Evolutionary conservation across 2,797 vertebrate species (phyloP).

Genomic region (Momotus momota): DNA sequence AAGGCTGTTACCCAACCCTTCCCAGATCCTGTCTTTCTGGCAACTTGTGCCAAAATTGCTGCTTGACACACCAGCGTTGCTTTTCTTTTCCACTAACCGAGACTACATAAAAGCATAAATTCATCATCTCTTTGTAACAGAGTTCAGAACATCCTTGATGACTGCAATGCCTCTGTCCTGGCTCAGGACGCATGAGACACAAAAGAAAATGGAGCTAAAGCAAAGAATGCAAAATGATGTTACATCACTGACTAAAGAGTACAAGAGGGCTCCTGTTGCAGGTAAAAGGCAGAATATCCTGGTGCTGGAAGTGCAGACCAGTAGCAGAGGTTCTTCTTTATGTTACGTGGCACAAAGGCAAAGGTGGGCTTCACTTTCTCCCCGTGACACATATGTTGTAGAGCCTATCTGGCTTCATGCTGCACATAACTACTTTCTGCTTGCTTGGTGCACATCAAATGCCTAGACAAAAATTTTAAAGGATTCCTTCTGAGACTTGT

Average conservation of each 20-base stretch:
- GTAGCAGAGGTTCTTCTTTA: not conserved
- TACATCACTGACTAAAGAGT: not conserved
- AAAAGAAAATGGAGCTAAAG: not conserved
- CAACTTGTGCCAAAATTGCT: not conserved
- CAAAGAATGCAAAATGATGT: not conserved
- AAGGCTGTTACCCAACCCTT: not conserved
- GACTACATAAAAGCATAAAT: constrained; percentile 15
- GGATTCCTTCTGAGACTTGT: not conserved
- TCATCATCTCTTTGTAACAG: constrained; percentile 16
- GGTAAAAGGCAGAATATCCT: not conserved
- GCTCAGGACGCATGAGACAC: not conserved
- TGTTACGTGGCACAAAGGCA: not conserved
- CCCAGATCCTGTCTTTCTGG: not conserved
- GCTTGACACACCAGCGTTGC: not conserved
- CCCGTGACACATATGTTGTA: rapidly evolving
- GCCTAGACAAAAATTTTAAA: not conserved
- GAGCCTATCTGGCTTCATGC: not conserved
- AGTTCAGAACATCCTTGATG: constrained; percentile 3
- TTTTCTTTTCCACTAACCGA: constrained; percentile 20
- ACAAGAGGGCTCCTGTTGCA: not conserved
- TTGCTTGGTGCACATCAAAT: not conserved
- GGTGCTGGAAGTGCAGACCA: not conserved
- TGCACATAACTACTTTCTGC: not conserved
- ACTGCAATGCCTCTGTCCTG: not conserved
- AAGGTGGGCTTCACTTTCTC: not conserved